Conservation (phyloP, 2,888 invertebrate species). For the Harpalus rufipes region DNA sequence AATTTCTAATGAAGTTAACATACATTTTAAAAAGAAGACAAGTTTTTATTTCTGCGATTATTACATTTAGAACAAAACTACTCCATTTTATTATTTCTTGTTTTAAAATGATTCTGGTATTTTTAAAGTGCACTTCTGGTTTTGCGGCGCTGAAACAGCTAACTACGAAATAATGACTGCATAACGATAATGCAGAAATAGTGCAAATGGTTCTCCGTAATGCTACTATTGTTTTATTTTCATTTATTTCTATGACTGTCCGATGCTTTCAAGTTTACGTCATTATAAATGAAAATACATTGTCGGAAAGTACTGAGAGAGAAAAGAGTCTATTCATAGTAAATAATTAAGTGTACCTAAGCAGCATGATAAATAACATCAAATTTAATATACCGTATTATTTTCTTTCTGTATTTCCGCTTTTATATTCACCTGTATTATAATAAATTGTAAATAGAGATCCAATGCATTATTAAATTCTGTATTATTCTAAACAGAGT, state of each 20-base stretch:
- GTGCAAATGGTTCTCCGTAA: constrained; percentile 22
- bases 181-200: constrained; percentile 22
- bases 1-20: not conserved
- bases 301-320: not conserved
- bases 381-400: not conserved
- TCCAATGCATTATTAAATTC: too few species aligned
- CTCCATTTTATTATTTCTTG: not conserved
- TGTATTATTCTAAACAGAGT: too few species aligned
- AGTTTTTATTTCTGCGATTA: not conserved
- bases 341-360: not conserved
- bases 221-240: not conserved
- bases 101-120: not conserved
- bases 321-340: too few species aligned
- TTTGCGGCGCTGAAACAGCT: not conserved
- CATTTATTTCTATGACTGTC: constrained; percentile 12
- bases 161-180: constrained; percentile 5
- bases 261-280: constrained; percentile 1
- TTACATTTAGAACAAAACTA: not conserved
- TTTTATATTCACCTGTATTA: too few species aligned
- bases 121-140: constrained; percentile 1
- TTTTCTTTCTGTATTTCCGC: not conserved
- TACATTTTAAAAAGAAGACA: not conserved
- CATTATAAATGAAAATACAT: not conserved
- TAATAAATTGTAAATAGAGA: too few species aligned
- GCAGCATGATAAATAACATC: not conserved